Evolutionary conservation across 2,888 invertebrate species (phyloP).

Genomic region (Ganaspis brasiliensis): DNA sequence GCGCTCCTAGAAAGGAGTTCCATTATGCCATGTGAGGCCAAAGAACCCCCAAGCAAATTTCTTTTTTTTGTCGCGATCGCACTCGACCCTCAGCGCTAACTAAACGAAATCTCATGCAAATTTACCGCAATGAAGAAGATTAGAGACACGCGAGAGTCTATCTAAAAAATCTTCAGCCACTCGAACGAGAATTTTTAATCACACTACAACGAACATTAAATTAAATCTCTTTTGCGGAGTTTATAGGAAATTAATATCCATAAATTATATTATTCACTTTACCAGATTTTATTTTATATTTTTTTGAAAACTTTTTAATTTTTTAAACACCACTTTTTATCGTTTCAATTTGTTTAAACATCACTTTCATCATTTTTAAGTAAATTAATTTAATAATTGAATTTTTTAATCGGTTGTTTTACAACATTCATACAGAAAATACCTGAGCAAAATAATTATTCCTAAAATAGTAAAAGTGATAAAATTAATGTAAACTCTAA

Average conservation of each 20-base stretch:
- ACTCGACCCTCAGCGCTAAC: slow-evolving; percentile 18
- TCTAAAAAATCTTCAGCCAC: slow-evolving; percentile 7
- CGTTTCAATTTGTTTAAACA: too few species aligned
- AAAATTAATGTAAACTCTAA: too few species aligned
- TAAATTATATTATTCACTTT: too few species aligned
- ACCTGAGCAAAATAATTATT: background rate
- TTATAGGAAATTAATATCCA: too few species aligned
- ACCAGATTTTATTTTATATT: too few species aligned
- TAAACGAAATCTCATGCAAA: slow-evolving; percentile 36
- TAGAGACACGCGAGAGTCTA: slow-evolving; percentile 23
- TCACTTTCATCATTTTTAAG: too few species aligned
- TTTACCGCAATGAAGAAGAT: slow-evolving; percentile 25
- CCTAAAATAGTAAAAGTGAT: too few species aligned
- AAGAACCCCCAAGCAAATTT: slow-evolving; percentile 31
- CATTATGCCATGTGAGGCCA: slow-evolving; percentile 24
- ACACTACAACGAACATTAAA: background rate
- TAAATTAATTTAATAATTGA: too few species aligned
- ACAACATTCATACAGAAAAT: too few species aligned
- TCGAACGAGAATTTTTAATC: slow-evolving; percentile 11
- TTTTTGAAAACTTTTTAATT: too few species aligned
- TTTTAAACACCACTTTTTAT: too few species aligned
- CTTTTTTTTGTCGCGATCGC: slow-evolving; percentile 5
- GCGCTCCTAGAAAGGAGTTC: slow-evolving; percentile 36
- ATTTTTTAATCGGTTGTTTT: too few species aligned
- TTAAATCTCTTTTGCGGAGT: slow-evolving; percentile 7